Base-by-base conservation (phyloP, 2,888 invertebrate species). In the Campoletis raptor region DNA sequence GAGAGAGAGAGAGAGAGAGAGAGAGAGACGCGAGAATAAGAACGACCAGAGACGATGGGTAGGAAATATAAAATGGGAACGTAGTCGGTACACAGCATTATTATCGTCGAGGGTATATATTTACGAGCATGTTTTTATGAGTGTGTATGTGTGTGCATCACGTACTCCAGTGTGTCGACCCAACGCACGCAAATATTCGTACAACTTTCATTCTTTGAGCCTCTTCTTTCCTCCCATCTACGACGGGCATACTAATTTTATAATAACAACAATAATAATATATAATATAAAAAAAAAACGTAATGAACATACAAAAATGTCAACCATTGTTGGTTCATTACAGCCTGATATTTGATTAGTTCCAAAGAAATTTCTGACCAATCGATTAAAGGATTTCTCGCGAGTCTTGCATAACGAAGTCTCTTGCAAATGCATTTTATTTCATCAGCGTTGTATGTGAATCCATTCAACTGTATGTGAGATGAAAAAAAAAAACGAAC, bases 31-130 rank as follows among this genome's bases (percentile, higher is more conserved):
- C 24, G 64, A 73, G 79, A 70, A 57, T 61, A 64, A 85, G 54
- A 79, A 79, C 66, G 70, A 61, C 54, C 36, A 69, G 74, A 79
- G 70, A 72, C 86, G 80, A 83, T 83, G 80, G 74, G 74, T 85
- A 69, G 80, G 67, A 83, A 83, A 85, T 82, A 82, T 72, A 42
- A 74, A 81, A 86, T 80, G 79, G 82, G 70, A 76, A 83, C 77
- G 83, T 77, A 81, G 77, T 82, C 24, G 52, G 76, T 69, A 82
- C 73, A 87, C 66, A 70, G 76, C 61, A 79, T 73, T 82, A 82
- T 70, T 83, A 73, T 72, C 42, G 57, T n/a, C 24, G 42, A 78
- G 70, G 52, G 42, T 70, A 83, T 84, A 80, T 80, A 80, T 84
- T 76, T 79, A 69, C 61, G 37, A 48, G 36, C n/a, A 77, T 36